A percentile compares a stretch with the other conserved stretches of the same genome.
phyloP scores from a whole-genome alignment of 2,797 vertebrate genomes.

The Scomberomorus guttatus region DNA sequence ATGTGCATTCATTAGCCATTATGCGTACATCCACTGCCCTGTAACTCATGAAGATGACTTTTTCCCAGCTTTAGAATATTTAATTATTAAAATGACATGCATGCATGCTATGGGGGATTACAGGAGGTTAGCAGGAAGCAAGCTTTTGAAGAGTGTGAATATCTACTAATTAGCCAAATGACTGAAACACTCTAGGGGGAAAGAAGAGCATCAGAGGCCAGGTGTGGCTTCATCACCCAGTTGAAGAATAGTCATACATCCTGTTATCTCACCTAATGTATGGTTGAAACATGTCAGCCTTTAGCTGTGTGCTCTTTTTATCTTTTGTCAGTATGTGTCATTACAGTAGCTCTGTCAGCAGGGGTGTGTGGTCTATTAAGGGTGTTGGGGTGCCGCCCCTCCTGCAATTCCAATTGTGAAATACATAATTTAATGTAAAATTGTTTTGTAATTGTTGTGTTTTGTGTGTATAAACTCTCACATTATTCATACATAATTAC shows the following conservation, averaged over 20 bases:
- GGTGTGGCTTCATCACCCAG: background rate
- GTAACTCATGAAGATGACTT: constrained; percentile 10
- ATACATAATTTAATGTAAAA: too few relatives aligned
- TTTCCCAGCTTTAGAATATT: constrained; percentile 28
- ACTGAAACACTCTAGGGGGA: constrained; percentile 37
- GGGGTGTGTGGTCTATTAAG: too few relatives aligned
- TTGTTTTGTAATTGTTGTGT: too few relatives aligned
- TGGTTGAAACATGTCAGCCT: background rate
- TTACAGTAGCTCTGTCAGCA: background rate
- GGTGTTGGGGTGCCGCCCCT: too few relatives aligned
- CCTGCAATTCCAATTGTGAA: too few relatives aligned
- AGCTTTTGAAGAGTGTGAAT: constrained; percentile 36
- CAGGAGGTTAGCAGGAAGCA: constrained; percentile 31
- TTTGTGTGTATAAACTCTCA: too few relatives aligned
- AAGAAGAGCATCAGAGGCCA: constrained; percentile 21
- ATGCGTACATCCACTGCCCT: constrained; percentile 19
- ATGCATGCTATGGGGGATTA: constrained; percentile 20
- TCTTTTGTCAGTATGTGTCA: constrained; percentile 5
- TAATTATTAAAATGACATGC: constrained; percentile 53
- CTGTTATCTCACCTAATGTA: constrained; percentile 32
- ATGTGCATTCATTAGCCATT: constrained; percentile 27
- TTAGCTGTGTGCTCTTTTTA: background rate
- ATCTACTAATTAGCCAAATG: constrained; percentile 59
- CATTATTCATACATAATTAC: too few relatives aligned
- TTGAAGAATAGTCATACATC: background rate